Base-by-base conservation (phyloP, 2,113 vertebrate genomes). In the Sylvia atricapilla region DNA sequence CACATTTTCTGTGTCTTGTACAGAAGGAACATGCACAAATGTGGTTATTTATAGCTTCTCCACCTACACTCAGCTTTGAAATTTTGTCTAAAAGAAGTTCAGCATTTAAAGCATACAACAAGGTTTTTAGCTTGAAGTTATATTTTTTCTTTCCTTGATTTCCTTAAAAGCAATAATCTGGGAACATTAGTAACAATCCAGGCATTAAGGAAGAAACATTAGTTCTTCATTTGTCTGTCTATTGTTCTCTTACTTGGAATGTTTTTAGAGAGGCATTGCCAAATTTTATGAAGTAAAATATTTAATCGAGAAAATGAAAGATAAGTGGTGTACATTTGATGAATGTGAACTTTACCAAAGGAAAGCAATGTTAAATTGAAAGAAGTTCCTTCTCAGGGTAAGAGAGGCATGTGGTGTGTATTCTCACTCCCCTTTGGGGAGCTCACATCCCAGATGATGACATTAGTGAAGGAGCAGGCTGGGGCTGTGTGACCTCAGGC, bases 31-130 rank as follows among this genome's bases (percentile, higher is more conserved):
- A 91, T 79, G 90, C 87, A 95, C 78, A 81, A 81, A 74, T 91
- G 72, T 46, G 43, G 83, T 87, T 97, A 97, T 97, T 96, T 97
- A 94, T 95, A 96, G 74, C 56, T 90, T 88, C 59, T 94, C 88
- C 82, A 87, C 90, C 96, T 85, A 95, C 91, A 83, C 24, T 15
- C 55, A 68, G 69, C 55, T 95, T 95, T 90, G 60, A 94, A 93
- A 88, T 70, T 90, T 81, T 64, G 58, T 91, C 46, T 84, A 59
- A 81, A 89, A 89, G 63, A 87, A 93, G 37, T 93, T 95, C 50
- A 82, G 31, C 24, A 28, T 78, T 94, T 94, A 93, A 79, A 64
- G 76, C 89, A 55, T 78, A 72, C 44, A 81, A n/a, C 62, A 58
- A 23, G 17, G 13, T 31, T 83, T 92, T 92, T 68, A 86, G 90